phyloP scores from a whole-genome alignment of 2,797 vertebrate genomes.

The Alauda arvensis region DNA sequence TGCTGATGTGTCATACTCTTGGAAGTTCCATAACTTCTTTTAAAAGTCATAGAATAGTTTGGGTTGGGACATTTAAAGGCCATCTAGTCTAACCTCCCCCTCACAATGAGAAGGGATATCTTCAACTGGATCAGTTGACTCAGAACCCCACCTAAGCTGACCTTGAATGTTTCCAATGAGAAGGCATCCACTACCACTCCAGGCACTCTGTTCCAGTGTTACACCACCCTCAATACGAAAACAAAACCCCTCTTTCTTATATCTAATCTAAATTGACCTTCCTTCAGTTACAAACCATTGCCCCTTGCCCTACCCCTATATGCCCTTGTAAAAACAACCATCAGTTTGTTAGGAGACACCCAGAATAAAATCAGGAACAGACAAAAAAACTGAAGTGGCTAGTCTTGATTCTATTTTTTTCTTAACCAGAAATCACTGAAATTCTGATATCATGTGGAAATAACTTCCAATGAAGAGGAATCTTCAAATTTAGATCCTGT shows the following conservation, averaged over 20 bases:
- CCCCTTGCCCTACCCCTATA: not conserved
- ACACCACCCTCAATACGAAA: not conserved
- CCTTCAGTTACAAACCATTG: not conserved
- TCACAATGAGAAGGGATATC: not conserved
- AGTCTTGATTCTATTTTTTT: not conserved
- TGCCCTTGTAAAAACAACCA: not conserved
- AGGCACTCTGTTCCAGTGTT: not conserved
- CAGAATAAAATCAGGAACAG: not conserved
- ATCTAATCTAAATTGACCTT: not conserved
- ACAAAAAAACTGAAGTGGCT: not conserved
- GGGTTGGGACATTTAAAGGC: not conserved
- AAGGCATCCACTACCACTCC: not conserved
- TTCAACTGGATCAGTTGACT: not conserved
- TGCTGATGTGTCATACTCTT: not conserved
- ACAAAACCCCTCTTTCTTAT: not conserved
- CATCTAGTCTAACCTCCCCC: not conserved
- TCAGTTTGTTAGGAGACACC: not conserved
- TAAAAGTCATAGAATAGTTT: not conserved
- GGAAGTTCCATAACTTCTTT: not conserved
- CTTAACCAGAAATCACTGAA: not conserved
- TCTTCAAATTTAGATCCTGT: not conserved
- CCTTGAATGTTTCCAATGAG: not conserved
- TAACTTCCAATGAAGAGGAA: not conserved
- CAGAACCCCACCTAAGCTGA: not conserved
- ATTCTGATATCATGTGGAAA: not conserved